Conservation (phyloP, 2,113 vertebrate species). For the Spheniscus mendiculus region DNA sequence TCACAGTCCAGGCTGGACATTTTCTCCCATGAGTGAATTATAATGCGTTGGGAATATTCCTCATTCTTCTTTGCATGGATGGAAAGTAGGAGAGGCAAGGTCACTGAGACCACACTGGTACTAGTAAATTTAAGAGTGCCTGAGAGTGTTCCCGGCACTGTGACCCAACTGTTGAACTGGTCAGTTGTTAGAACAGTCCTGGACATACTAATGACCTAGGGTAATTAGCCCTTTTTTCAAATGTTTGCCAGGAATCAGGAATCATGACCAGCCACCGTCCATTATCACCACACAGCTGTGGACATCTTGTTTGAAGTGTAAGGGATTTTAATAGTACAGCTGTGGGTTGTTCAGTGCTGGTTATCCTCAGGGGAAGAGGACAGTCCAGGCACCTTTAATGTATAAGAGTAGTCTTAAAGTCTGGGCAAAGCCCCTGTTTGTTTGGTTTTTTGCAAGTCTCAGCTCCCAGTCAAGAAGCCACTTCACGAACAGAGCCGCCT, state of each 20-base stretch:
- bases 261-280: not conserved
- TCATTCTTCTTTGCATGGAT: not conserved
- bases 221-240: not conserved
- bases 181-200: not conserved
- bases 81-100: not conserved
- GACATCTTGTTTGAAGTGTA: not conserved
- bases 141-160: not conserved
- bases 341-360: not conserved
- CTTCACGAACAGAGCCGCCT: not conserved
- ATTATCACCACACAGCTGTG: rapidly evolving
- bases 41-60: not conserved
- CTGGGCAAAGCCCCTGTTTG: not conserved
- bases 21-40: not conserved
- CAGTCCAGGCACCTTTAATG: not conserved
- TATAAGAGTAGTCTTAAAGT: not conserved
- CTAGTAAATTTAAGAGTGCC: not conserved
- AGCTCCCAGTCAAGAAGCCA: slow-evolving; percentile 11
- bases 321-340: not conserved
- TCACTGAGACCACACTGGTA: not conserved
- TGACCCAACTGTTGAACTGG: not conserved
- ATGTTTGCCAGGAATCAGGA: not conserved
- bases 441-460: not conserved
- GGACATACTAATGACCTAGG: not conserved
- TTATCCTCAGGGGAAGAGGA: not conserved
- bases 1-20: not conserved